phyloP scores from a whole-genome alignment of 1,140 invertebrate genomes.

The Gonatopus flavifemur region DNA sequence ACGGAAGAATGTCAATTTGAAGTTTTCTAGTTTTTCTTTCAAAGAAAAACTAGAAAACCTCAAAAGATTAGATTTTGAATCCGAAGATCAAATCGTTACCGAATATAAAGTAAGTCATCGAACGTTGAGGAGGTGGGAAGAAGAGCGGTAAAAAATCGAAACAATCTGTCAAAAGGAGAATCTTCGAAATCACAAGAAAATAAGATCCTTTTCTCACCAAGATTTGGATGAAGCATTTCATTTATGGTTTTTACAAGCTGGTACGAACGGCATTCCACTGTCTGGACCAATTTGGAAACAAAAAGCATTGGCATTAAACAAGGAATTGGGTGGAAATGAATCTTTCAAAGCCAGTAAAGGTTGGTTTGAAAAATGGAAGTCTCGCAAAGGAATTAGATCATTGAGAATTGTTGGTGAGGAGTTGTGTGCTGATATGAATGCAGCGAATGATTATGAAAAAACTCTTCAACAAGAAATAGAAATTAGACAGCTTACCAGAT shows the following conservation, averaged over 20 bases:
- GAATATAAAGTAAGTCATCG: background rate
- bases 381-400: no score
- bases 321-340: no score
- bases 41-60: background rate
- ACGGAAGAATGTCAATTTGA: no score
- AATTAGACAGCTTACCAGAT: background rate
- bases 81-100: background rate
- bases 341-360: no score
- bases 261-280: no score
- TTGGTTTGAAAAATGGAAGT: no score
- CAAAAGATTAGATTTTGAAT: background rate
- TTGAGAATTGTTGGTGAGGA: slow-evolving; percentile 24
- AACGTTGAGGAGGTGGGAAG: background rate
- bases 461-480: background rate
- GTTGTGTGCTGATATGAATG: slow-evolving; percentile 14
- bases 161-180: background rate
- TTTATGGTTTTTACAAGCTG: no score
- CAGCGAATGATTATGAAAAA: background rate
- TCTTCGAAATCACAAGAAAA: slow-evolving; percentile 4
- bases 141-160: background rate
- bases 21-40: background rate
- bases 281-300: no score
- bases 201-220: slow-evolving; percentile 7
- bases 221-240: no score
- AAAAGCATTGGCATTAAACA: no score